A percentile compares a stretch with the other conserved stretches of the same genome.
Conservation (phyloP, 2,113 vertebrate species). For the Odontesthes bonariensis region DNA sequence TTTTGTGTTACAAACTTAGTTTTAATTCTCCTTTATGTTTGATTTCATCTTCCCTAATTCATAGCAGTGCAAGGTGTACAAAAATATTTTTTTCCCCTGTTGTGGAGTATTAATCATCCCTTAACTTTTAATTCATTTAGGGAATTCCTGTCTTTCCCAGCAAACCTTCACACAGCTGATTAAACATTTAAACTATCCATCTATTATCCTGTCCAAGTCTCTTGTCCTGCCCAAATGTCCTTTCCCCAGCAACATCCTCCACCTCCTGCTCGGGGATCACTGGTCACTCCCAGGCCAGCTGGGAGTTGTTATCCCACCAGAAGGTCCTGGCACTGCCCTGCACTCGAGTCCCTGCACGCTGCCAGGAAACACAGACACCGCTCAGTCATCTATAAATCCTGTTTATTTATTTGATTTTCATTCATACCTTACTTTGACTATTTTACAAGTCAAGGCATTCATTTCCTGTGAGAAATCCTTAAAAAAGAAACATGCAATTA, state of each 20-base stretch:
- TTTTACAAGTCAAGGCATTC: too few species aligned
- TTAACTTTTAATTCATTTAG: background rate
- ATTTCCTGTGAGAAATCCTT: too few species aligned
- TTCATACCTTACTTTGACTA: too few species aligned
- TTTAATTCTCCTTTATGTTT: too few species aligned
- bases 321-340: constrained; percentile 39
- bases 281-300: constrained; percentile 43
- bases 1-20: too few species aligned
- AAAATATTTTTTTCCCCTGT: too few species aligned
- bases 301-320: constrained; percentile 48
- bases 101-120: background rate
- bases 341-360: constrained; percentile 7
- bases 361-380: constrained; percentile 24
- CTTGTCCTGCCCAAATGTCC: constrained; percentile 21
- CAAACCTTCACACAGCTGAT: background rate
- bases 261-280: constrained; percentile 39
- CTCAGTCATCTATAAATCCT: background rate
- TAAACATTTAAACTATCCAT: background rate
- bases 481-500: too few species aligned
- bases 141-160: background rate
- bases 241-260: constrained; percentile 8
- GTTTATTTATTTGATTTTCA: background rate
- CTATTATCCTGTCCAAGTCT: background rate
- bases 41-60: too few species aligned
- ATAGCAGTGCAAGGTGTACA: too few species aligned